Base-by-base conservation (phyloP, 2,113 vertebrate genomes). In the Rynchops niger region DNA sequence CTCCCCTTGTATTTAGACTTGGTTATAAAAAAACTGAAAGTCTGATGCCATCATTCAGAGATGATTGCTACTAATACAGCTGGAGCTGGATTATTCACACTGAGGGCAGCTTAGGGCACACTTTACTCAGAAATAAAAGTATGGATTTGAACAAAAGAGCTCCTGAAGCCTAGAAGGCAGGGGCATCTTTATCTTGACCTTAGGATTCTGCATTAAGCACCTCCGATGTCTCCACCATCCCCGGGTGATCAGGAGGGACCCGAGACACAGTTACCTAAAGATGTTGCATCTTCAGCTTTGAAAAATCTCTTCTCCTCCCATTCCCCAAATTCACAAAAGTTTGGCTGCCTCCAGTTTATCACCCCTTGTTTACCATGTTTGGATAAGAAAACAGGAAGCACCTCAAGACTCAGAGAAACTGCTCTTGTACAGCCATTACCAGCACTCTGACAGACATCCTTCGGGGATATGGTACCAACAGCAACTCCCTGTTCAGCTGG, bases 61-160 rank as follows among this genome's bases (percentile, higher is more conserved):
- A 69, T 56, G 53, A 95, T 34, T 90, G 82, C 62, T 91, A 61
- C 84, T 83, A 95, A 89, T 90, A 84, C 91, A 94, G 86, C 86
- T 94, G 95, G 86, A 95, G 81, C 73, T 95, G 34, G 52, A 91
- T 96, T 73, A 84, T 92, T 93, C 94, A 92, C 43, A 61, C 34
- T 42, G 88, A 86, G 83, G 65, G 79, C 76, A 96, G 6, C 4
- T 95, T 70, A 93, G 93, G 76, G 81, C 77, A 95, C 53, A 47
- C 42, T 92, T 27, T 62, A 70, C 45, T 86, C 80, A 87, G 72
- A 92, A 86, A 84, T n/a, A 11, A 43, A 90, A 96, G 63, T 19
- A 86, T 2, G 27, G 21, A 63, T 88, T 81, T 83, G 50, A 82
- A 84, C 22, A 93, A 45, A 88, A 83, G 13, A 83, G 34, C 34